A percentile compares a stretch with the other conserved stretches of the same genome.
Evolutionary conservation across 2,888 invertebrate genomes (phyloP).

Genomic region (Andrena flavipes): DNA sequence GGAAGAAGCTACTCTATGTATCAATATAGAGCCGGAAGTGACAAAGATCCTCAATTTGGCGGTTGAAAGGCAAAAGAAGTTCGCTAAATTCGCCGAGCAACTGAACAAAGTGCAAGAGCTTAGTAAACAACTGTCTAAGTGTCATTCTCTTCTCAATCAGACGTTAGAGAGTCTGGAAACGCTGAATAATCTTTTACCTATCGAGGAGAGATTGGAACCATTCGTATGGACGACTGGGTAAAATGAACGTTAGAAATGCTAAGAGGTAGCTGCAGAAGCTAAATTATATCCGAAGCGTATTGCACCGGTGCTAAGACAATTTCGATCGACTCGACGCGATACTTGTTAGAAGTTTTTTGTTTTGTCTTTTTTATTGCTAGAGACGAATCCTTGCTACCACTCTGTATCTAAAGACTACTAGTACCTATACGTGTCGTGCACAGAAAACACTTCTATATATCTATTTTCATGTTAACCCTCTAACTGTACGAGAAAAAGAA

Average conservation of each 20-base stretch:
- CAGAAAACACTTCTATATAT: slow-evolving; percentile 47
- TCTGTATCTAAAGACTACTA: slow-evolving; percentile 16
- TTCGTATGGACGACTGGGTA: slow-evolving; percentile 95
- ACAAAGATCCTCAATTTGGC: slow-evolving; percentile 89
- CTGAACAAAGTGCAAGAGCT: slow-evolving; percentile 93
- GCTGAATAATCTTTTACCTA: slow-evolving; percentile 93
- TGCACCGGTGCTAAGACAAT: slow-evolving; percentile 49
- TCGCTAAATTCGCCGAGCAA: slow-evolving; percentile 94
- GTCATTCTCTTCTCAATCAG: slow-evolving; percentile 93
- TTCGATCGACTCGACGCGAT: not conserved
- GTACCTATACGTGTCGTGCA: slow-evolving; percentile 41
- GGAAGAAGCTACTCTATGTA: slow-evolving; percentile 91
- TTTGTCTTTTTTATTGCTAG: slow-evolving; percentile 1
- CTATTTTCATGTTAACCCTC: slow-evolving; percentile 64
- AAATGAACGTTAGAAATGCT: slow-evolving; percentile 15
- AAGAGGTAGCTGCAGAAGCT: not conserved
- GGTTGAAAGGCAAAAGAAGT: slow-evolving; percentile 93
- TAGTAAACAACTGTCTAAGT: slow-evolving; percentile 92
- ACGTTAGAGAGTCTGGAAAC: slow-evolving; percentile 94
- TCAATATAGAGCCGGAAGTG: slow-evolving; percentile 91
- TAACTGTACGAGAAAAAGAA: slow-evolving; percentile 51
- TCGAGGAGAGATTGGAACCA: slow-evolving; percentile 93
- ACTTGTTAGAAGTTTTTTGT: slow-evolving; percentile 9
- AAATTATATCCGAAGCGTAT: slow-evolving; percentile 17
- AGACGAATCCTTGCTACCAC: slow-evolving; percentile 1